A percentile compares a stretch with the other conserved stretches of the same genome.
Evolutionary conservation across 2,888 invertebrate species (phyloP).

Genomic region (Plebejus melissa): DNA sequence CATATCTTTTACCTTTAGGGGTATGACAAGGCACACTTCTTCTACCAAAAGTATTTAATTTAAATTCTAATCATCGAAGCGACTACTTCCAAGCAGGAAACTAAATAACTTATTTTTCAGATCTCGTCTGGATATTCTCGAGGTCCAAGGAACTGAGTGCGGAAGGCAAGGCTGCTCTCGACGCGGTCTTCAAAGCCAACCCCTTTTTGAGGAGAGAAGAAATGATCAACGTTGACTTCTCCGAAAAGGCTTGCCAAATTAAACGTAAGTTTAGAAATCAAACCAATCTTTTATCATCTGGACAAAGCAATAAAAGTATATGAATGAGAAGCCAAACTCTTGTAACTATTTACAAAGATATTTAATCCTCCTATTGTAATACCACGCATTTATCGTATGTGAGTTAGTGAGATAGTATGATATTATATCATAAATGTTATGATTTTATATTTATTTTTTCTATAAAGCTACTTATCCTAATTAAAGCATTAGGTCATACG

Average conservation of each 20-base stretch:
- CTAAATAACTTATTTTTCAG: not conserved
- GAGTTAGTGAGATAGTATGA: too few species aligned
- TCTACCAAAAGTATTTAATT: slow-evolving; percentile 29
- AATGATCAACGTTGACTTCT: not conserved
- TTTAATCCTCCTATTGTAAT: too few species aligned
- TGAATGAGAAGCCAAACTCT: not conserved
- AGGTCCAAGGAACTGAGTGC: slow-evolving; percentile 14
- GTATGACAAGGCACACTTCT: not conserved
- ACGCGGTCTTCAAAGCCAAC: not conserved
- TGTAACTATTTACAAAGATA: too few species aligned
- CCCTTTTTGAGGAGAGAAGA: not conserved
- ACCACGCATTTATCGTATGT: too few species aligned
- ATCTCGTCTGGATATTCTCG: slow-evolving; percentile 20
- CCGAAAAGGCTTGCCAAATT: slow-evolving; percentile 7
- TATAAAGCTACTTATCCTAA: too few species aligned
- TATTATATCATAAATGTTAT: too few species aligned
- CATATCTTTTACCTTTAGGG: too few species aligned
- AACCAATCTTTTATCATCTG: not conserved
- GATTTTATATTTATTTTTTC: too few species aligned
- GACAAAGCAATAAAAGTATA: not conserved
- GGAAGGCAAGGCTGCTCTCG: not conserved
- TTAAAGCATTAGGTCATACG: too few species aligned
- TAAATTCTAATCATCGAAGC: not conserved
- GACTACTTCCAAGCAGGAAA: not conserved
- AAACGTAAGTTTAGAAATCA: not conserved